Conservation (phyloP, 2,797 vertebrate species). For the Argentina silus region DNA sequence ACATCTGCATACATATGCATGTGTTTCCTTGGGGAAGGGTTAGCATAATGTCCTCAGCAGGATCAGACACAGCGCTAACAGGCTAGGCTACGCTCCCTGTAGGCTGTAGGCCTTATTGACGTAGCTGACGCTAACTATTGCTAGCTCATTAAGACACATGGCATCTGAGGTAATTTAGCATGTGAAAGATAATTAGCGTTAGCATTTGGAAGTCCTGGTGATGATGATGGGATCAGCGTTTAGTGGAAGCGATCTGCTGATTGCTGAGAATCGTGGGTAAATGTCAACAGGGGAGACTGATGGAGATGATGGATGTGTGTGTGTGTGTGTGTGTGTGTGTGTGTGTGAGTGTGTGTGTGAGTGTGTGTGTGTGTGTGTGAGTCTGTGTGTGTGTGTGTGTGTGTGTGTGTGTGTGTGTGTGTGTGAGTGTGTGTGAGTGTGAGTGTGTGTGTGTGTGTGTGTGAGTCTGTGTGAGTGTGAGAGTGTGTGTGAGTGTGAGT, state of each 20-base stretch:
- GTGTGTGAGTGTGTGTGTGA: constrained; percentile 39
- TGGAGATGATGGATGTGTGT: constrained; percentile 68
- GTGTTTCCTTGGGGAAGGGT: too few species aligned
- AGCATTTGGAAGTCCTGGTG: constrained; percentile 77
- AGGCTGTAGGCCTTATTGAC: not conserved
- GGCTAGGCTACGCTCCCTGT: not conserved
- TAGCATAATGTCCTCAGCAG: not conserved
- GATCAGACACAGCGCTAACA: not conserved
- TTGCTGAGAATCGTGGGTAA: constrained; percentile 62
- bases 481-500: constrained; percentile 31
- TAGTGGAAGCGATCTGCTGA: constrained; percentile 62
- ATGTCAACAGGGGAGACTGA: constrained; percentile 27
- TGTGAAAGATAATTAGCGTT: constrained; percentile 81
- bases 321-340: constrained; percentile 24
- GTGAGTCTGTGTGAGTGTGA: constrained; percentile 30
- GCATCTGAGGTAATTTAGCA: constrained; percentile 80
- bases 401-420: constrained; percentile 31
- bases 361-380: constrained; percentile 28
- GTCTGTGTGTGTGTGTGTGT: constrained; percentile 45
- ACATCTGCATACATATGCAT: too few species aligned
- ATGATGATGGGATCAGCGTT: constrained; percentile 69
- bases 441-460: too few species aligned
- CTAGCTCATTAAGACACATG: constrained; percentile 79
- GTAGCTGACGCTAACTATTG: not conserved
- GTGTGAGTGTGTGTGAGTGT: constrained; percentile 39